A percentile compares a stretch with the other conserved stretches of the same genome.
Evolutionary conservation across 1,140 invertebrate genomes (phyloP).

Genomic region (Ceratina australensis): DNA sequence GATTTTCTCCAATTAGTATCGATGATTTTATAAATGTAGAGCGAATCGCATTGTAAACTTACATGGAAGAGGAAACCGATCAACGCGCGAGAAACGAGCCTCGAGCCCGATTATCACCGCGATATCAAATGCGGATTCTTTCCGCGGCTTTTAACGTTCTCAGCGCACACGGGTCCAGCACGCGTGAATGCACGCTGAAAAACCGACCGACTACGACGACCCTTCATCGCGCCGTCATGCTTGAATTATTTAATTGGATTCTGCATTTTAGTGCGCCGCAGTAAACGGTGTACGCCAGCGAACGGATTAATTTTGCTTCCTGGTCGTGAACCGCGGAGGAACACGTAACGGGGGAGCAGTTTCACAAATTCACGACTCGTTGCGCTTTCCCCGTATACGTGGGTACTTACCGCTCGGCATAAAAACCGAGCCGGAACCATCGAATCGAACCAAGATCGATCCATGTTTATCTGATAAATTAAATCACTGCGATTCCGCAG

Average conservation of each 20-base stretch:
- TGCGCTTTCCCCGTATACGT: not conserved
- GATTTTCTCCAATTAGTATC: too few relatives aligned
- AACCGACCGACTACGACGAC: not conserved
- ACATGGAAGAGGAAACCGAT: too few relatives aligned
- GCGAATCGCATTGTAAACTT: too few relatives aligned
- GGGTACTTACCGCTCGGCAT: not conserved
- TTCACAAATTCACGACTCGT: constrained; percentile 39
- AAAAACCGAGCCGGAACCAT: not conserved
- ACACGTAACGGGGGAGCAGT: constrained; percentile 4
- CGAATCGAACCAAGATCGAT: constrained; percentile 1
- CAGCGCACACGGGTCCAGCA: not conserved
- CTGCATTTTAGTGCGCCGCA: constrained; percentile 35
- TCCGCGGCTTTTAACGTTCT: not conserved
- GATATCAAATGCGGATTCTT: constrained; percentile 23
- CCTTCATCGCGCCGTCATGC: constrained; percentile 33
- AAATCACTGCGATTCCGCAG: too few relatives aligned
- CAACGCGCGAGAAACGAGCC: too few relatives aligned
- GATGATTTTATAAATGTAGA: too few relatives aligned
- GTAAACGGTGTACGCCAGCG: constrained; percentile 22
- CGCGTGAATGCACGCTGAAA: constrained; percentile 10
- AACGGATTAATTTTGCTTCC: constrained; percentile 42
- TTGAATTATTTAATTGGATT: constrained; percentile 56
- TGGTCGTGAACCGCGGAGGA: constrained; percentile 6
- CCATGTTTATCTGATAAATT: too few relatives aligned
- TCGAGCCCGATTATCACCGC: not conserved